These are phyloP conservation scores for Halisarca cf. caerulea DNA, from an alignment of 37 sponge, comb jelly and placozoan species.

Conservation along the genomic window DNA sequence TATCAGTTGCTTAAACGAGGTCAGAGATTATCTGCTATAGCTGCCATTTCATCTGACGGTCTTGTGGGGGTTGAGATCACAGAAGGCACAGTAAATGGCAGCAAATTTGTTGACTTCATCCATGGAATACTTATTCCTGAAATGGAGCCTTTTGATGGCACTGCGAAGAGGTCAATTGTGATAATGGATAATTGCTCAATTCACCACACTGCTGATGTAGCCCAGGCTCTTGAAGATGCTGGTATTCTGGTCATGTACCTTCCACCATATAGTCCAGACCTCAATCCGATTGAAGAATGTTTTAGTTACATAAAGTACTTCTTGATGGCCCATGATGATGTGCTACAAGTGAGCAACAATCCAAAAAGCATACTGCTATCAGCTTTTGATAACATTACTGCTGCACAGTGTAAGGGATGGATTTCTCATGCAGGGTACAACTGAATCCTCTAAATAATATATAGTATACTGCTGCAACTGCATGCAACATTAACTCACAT, in stretches of 20 bases:
- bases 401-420: background rate
- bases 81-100: background rate
- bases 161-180: background rate
- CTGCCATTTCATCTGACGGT: background rate
- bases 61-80: background rate
- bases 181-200: background rate
- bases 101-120: background rate
- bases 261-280: slow-evolving; percentile 10
- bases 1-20: background rate
- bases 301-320: background rate
- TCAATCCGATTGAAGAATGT: background rate
- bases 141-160: slow-evolving; percentile 4
- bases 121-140: background rate
- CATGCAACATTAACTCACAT: too few relatives aligned
- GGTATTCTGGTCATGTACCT: background rate
- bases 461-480: too few relatives aligned
- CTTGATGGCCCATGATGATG: background rate
- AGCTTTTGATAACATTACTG: background rate
- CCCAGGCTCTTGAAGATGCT: background rate
- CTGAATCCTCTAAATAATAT: too few relatives aligned
- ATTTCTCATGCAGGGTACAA: too few relatives aligned
- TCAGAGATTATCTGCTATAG: background rate
- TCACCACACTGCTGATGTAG: background rate
- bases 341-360: background rate
- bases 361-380: background rate